These are phyloP conservation scores for Anticlea derivata DNA, from an alignment of 2,888 invertebrate species.

Conservation along the genomic window DNA sequence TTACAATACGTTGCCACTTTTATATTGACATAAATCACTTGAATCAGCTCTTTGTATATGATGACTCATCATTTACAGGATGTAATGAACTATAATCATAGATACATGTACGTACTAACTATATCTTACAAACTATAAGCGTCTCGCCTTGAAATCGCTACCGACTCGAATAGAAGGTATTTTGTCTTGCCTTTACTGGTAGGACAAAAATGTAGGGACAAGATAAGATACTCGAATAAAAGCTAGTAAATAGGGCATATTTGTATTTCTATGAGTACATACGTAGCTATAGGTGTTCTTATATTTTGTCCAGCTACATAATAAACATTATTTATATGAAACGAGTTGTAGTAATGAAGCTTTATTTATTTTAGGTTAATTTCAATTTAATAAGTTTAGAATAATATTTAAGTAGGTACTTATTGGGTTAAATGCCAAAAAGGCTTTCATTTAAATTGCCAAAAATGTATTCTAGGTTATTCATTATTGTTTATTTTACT, in stretches of 20 bases:
- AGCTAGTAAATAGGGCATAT: constrained; percentile 2
- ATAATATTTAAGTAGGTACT: no score
- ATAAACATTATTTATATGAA: neutral
- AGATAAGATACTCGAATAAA: neutral
- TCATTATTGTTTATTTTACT: constrained; percentile 5
- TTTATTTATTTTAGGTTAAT: no score
- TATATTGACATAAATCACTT: no score
- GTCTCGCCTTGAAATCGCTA: constrained; percentile 14
- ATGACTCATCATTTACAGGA: no score
- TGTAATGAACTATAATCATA: neutral
- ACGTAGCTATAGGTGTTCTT: neutral
- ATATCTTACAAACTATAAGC: constrained; percentile 15
- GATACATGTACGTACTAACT: neutral
- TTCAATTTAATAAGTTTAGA: constrained; percentile 1
- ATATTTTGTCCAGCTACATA: constrained; percentile 11
- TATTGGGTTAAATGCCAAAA: constrained; percentile 3
- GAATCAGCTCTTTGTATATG: no score
- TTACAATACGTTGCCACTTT: no score
- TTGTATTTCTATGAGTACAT: neutral
- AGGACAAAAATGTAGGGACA: neutral
- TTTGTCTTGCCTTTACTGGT: constrained; percentile 1
- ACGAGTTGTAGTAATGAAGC: neutral
- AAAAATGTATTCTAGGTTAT: neutral
- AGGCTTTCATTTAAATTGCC: constrained; percentile 1
- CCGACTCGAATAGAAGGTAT: constrained; percentile 10